Base-by-base conservation (phyloP, 2,797 vertebrate genomes). In the Synanceia verrucosa region DNA sequence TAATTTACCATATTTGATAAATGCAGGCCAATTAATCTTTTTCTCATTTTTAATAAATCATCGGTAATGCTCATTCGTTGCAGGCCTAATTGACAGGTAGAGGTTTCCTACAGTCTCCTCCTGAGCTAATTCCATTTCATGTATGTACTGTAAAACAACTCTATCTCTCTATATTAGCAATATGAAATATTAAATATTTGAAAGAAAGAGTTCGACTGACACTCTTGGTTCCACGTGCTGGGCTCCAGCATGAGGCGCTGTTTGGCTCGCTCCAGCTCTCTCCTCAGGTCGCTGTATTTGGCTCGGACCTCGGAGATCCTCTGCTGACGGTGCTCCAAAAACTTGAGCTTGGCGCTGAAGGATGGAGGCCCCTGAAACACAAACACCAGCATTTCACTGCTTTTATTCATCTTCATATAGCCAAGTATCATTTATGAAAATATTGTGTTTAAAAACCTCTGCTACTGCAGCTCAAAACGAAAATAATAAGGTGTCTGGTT, bases 291-390 rank as follows among this genome's bases (percentile, higher is more conserved):
- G 90, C 90, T 95, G 10, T 96, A 97, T 84, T 95, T 97, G 90
- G 94, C 94, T 57, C 94, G 89, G 85, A 97, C 94, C 88, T 95
- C 96, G 4, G 94, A 94, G 19, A 96, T 97, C 87, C 95, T 94
- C 92, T 95, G 95, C 89, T 96, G 97, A 60, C 93, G 95, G 58
- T 96, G 95, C 81, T 98, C 97, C 91, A 96, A 87, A 73, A 96
- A 96, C 89, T 95, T 97, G 87, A 96, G 93, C 77, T 96, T 99
- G 70, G 96, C 95, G 21, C 95, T 98, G 94, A 97, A 97, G 88
- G 92, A 94, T n/a, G 91, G 72, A 11, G 94, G 84, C 67, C 94
- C 96, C 97, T 98, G 84, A 55, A 70, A 71, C 36, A 75, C 53
- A 82, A 1, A 57, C 9, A 39, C 16, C 62, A 51, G 57, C 19